Evolutionary conservation across 1,140 invertebrate species (phyloP), one percentile per base, ranked within the genome.

Genomic region (Papilio polytes): DNA sequence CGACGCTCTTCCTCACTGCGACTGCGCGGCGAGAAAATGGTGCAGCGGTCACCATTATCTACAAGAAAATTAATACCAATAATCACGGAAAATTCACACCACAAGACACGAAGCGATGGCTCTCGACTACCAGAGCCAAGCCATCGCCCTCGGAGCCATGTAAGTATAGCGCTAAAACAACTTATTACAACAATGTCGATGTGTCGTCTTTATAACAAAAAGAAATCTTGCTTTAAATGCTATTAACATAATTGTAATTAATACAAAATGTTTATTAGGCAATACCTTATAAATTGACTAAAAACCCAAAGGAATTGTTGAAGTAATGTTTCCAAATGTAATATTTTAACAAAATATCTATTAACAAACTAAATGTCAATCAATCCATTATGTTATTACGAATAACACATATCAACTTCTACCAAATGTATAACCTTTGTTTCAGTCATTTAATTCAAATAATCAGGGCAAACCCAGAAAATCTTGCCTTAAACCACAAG

Each of bases 1-100:
- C 92, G 92, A 80, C 94, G 95, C 85, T 89, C 93, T 76, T 93
- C 90, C 56, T 95, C 94, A 90, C 90, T 95, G 93, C 94, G 95
- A 77, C 90, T 95, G 94, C 94, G 95, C 92, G 95, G 95, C 86
- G 94, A 95, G 85, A 94, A 94, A 91, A 94, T 94, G 93, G 93
- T 94, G 91, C 93, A 94, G 86, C 93, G 93, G 48, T 94, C 93
- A 80, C 93, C 93, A 87, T 87, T 94, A 83, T 87, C 89, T 82
- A 91, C 93, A 56, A 90, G 92, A 83, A 94, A 92, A 91, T 92
- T 93, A 90, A 94, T 94, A 85, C 91, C 93, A 84, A 85, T 94
- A 94, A 94, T 94, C 92, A 94, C 93, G 92, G 93, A 94, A 93
- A 94, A 92, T 85, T 87, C 85, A 78, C 88, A 90, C 63, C 91